Base-by-base conservation (phyloP, 2,888 invertebrate genomes). In the Eupithecia vulgata region DNA sequence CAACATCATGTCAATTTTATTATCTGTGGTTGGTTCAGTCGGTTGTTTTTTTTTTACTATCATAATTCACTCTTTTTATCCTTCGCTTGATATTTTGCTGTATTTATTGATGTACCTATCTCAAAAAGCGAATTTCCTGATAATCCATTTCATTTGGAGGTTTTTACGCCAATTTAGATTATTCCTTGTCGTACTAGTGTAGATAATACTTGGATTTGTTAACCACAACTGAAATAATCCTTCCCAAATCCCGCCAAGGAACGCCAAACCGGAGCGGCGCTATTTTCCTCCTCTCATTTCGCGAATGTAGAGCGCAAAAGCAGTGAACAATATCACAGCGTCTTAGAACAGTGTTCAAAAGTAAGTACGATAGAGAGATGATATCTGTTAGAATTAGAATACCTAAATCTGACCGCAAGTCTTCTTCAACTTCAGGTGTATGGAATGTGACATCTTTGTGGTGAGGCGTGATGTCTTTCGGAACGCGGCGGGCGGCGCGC, bases 351-450 rank as follows among this genome's bases (percentile, higher is more conserved):
- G 62, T n/a, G 15, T 71, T 17, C 40, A 74, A 62, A 78, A 74
- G 80, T 80, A 37, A 81, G 81, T 70, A 73, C 40, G 30, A 30
- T 30, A 3, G 2, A 1, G 5, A 7, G 25, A 15, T 3, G 21
- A 25, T 45, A 35, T 72, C n/a, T 67, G 57, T 59, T 64, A 8
- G 21, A 37, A 37, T 61, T 37, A 15, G 21, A 12, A 25, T 42
- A n/a, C 17, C 25, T 45, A 67, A 37, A 5, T 48, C 72, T 75
- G 65, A 70, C 34, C 72, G 61, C 69, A 73, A 66, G 7, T 73
- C 71, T 62, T 62, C 74, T 30, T 59, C 59, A 57, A 75, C 89
- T 91, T 48, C 88, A 92, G 92, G 88, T 91, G 86, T 81, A 88
- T 90, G 91, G 89, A 88, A 92, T 91, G 91, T 87, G 77, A 77